A percentile compares a stretch with the other conserved stretches of the same genome.
Evolutionary conservation across 2,888 invertebrate species (phyloP).

Genomic region (Crepidodera aurea): DNA sequence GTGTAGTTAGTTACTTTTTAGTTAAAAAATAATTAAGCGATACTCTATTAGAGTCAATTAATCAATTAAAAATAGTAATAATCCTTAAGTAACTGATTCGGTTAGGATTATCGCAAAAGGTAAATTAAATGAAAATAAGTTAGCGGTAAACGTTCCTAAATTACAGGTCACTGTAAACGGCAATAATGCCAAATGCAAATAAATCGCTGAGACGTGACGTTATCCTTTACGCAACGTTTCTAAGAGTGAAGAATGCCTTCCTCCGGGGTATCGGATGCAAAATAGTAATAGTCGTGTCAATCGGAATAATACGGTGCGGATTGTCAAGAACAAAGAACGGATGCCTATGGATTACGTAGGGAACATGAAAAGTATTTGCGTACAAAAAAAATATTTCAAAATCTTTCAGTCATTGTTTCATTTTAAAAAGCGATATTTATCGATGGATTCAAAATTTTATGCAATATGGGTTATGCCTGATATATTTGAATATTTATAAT

Average conservation of each 20-base stretch:
- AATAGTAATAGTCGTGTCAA: conserved; percentile 20
- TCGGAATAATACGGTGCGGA: conserved; percentile 12
- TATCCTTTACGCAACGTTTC: conserved; percentile 29
- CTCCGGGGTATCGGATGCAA: conserved; percentile 28
- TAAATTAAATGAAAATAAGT: conserved; percentile 13
- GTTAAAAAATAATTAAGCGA: background rate
- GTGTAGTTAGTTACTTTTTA: background rate
- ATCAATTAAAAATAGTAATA: background rate
- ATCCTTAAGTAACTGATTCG: background rate
- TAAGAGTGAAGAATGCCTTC: conserved; percentile 29
- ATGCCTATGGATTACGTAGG: conserved; percentile 11
- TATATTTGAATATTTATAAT: too few relatives aligned
- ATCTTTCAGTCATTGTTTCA: background rate
- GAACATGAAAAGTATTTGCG: conserved; percentile 7
- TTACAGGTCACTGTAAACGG: conserved; percentile 32
- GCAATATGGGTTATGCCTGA: background rate
- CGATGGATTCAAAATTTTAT: background rate
- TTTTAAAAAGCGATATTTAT: conserved; percentile 1
- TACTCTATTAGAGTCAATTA: background rate
- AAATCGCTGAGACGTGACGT: conserved; percentile 36
- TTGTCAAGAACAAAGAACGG: conserved; percentile 27
- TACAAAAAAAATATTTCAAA: background rate
- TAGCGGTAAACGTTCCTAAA: conserved; percentile 24
- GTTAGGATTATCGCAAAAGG: conserved; percentile 8
- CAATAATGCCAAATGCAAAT: conserved; percentile 29